Percentiles rank a stretch among this genome's conserved stretches.
Evolutionary conservation across 2,888 invertebrate genomes (phyloP).

Genomic region (Megastigmus dorsalis): DNA sequence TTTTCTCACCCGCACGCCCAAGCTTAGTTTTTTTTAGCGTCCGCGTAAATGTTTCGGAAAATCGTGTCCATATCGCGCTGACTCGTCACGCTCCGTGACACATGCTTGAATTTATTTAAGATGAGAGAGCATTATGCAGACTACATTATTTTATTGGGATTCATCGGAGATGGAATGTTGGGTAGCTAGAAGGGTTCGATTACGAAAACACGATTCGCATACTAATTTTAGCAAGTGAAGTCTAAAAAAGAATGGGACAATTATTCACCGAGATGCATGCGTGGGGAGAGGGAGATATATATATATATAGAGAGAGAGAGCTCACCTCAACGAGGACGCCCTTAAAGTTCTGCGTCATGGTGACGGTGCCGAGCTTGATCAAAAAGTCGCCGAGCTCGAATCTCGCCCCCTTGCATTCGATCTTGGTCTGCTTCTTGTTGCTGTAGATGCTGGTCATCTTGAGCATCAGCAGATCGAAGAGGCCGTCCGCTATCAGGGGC

Average conservation of each 20-base stretch:
- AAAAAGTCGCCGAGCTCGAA: conserved; percentile 94
- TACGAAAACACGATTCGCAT: no score
- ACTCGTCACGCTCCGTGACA: no score
- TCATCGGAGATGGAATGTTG: no score
- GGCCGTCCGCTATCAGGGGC: conserved; percentile 90
- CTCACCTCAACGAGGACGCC: conserved; percentile 92
- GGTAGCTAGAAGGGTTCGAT: no score
- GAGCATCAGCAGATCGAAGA: conserved; percentile 93
- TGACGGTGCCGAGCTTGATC: conserved; percentile 93
- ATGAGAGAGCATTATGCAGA: no score
- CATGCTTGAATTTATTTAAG: no score
- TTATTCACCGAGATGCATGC: no score
- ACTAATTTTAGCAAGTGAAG: no score
- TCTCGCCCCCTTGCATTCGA: conserved; percentile 91
- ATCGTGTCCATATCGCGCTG: no score
- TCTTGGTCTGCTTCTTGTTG: conserved; percentile 91
- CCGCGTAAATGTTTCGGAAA: conserved; percentile 38
- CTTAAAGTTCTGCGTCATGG: conserved; percentile 94
- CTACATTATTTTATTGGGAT: no score
- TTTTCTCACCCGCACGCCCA: background rate
- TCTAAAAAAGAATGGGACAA: no score
- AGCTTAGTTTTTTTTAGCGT: background rate
- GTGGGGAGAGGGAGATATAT: background rate
- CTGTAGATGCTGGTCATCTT: conserved; percentile 92
- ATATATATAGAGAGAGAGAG: background rate